phyloP scores from a whole-genome alignment of 2,113 vertebrate genomes.

The Nestor notabilis region DNA sequence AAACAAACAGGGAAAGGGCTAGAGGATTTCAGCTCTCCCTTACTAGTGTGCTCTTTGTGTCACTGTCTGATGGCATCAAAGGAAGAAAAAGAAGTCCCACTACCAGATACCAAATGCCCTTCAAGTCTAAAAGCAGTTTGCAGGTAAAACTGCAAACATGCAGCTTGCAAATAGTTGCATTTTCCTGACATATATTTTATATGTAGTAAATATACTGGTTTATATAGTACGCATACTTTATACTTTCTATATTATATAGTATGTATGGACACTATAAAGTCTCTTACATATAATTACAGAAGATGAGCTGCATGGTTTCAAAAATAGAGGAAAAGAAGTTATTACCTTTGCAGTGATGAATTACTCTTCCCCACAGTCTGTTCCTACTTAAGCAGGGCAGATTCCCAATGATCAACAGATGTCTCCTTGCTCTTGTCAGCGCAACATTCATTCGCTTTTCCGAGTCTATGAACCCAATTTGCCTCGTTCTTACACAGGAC shows the following conservation, averaged over 20 bases:
- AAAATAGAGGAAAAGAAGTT: not conserved
- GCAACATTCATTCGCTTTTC: slow-evolving; percentile 80
- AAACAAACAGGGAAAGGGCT: not conserved
- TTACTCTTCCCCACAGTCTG: slow-evolving; percentile 75
- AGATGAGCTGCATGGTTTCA: not conserved
- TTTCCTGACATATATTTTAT: not conserved
- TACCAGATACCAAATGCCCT: not conserved
- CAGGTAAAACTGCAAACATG: not conserved
- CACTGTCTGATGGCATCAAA: not conserved
- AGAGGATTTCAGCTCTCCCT: not conserved
- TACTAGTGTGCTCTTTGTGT: not conserved
- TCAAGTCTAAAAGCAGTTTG: not conserved
- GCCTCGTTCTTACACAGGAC: slow-evolving; percentile 79
- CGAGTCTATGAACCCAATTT: slow-evolving; percentile 80
- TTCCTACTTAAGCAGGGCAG: slow-evolving; percentile 76
- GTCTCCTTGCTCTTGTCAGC: slow-evolving; percentile 76
- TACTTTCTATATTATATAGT: not conserved
- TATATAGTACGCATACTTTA: too few relatives aligned
- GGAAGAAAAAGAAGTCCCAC: not conserved
- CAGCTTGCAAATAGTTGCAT: not conserved
- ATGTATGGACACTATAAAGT: not conserved
- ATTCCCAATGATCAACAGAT: slow-evolving; percentile 78
- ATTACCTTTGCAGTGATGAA: slow-evolving; percentile 81
- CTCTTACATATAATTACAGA: not conserved
- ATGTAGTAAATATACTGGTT: not conserved